Conservation (phyloP, 2,797 vertebrate species). For the Aselliscus stoliczkanus region DNA sequence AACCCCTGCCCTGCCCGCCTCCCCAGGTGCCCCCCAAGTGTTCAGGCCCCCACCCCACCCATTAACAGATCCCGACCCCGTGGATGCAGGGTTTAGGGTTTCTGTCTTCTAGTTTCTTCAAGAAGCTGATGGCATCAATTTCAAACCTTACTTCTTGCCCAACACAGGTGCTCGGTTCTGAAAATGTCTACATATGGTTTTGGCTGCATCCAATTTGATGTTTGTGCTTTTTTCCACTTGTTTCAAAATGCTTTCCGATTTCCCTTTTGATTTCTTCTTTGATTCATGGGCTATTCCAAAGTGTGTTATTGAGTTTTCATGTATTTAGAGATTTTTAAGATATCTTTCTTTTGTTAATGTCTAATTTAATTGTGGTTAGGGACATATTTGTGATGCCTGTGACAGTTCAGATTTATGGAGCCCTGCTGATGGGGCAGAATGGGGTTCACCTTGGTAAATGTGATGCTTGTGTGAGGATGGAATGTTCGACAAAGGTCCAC, state of each 20-base stretch:
- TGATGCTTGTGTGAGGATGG: background rate
- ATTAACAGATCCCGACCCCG: background rate
- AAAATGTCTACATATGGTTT: background rate
- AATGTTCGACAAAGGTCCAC: background rate
- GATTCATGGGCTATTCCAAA: background rate
- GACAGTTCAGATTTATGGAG: background rate
- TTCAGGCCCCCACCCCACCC: too few relatives aligned
- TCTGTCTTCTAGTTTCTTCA: background rate
- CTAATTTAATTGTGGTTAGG: background rate
- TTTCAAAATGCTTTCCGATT: background rate
- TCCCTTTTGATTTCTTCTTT: background rate
- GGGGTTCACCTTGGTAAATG: too few relatives aligned
- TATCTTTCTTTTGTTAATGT: background rate
- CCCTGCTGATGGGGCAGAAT: background rate
- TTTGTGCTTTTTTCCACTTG: background rate
- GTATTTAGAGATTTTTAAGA: background rate
- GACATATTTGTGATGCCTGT: background rate
- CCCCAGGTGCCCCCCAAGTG: fast-evolving
- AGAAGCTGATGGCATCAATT: background rate
- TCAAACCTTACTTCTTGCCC: background rate
- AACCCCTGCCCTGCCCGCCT: background rate
- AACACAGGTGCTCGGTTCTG: background rate
- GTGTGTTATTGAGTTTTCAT: background rate
- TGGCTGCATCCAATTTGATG: background rate
- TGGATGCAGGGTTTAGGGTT: fast-evolving